Evolutionary conservation across 1,140 invertebrate species (phyloP).

Genomic region (Drosophila arawakana): DNA sequence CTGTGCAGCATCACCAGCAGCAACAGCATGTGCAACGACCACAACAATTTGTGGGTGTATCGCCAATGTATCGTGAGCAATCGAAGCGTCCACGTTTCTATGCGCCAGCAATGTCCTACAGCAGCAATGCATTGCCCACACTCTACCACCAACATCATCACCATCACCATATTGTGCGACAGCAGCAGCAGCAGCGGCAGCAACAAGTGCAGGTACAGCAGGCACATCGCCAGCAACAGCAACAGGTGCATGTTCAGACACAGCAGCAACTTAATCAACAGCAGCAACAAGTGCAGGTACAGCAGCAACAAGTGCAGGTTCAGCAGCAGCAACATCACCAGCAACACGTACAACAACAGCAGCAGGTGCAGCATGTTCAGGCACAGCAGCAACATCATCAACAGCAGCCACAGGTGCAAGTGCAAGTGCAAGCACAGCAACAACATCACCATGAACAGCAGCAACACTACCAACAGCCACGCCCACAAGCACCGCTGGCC

Average conservation of each 20-base stretch:
- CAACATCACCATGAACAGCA: slow-evolving; percentile 16
- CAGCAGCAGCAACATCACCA: slow-evolving; percentile 35
- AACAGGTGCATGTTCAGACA: slow-evolving; percentile 43
- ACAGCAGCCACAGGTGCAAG: slow-evolving; percentile 10
- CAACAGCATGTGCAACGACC: slow-evolving; percentile 42
- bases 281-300: slow-evolving; percentile 41
- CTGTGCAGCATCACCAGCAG: slow-evolving; percentile 36
- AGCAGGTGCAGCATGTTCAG: slow-evolving; percentile 35
- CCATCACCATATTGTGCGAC: slow-evolving; percentile 30
- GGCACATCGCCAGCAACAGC: slow-evolving; percentile 22
- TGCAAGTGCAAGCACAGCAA: slow-evolving; percentile 7
- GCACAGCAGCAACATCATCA: slow-evolving; percentile 16
- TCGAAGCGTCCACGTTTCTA: too few relatives aligned
- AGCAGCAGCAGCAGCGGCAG: slow-evolving; percentile 45
- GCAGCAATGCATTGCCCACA: too few relatives aligned
- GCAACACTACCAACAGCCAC: slow-evolving; percentile 4
- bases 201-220: slow-evolving; percentile 37
- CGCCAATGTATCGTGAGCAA: too few relatives aligned
- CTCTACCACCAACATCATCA: neutral
- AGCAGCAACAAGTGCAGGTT: slow-evolving; percentile 40
- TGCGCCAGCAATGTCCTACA: too few relatives aligned
- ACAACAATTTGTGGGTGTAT: neutral
- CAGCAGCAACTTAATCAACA: slow-evolving; percentile 38
- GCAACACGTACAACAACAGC: slow-evolving; percentile 23
- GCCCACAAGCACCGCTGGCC: neutral